These are phyloP conservation scores for Meiosimyza platycephala DNA, from an alignment of 2,888 invertebrate species.

Conservation along the genomic window DNA sequence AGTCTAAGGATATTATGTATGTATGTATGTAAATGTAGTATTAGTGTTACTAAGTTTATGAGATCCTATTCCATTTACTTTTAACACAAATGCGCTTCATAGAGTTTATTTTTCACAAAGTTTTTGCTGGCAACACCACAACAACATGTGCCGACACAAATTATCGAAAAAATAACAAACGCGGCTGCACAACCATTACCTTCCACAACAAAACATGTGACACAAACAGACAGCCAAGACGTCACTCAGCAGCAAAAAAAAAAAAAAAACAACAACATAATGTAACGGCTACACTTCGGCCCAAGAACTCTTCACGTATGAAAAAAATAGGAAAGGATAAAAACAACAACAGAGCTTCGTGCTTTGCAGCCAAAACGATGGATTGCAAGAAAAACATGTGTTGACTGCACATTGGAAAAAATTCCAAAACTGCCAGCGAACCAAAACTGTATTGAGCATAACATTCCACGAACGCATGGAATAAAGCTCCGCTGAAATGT, in stretches of 20 bases:
- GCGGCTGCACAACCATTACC: slow-evolving; percentile 50
- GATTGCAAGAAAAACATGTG: too few species aligned
- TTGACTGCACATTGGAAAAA: too few species aligned
- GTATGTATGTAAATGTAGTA: too few species aligned
- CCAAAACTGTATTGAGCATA: too few species aligned
- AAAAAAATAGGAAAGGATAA: too few species aligned
- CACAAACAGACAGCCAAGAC: slow-evolving; percentile 39
- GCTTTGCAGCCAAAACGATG: slow-evolving; percentile 8
- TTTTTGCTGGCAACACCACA: background rate
- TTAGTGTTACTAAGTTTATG: too few species aligned
- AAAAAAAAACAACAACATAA: slow-evolving; percentile 28
- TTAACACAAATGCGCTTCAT: too few species aligned
- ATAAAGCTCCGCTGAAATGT: too few species aligned
- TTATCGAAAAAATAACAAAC: background rate
- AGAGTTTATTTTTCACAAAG: background rate
- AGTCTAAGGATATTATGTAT: too few species aligned
- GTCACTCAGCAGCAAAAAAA: slow-evolving; percentile 19
- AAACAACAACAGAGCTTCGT: slow-evolving; percentile 26
- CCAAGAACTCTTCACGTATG: background rate
- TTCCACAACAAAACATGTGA: slow-evolving; percentile 52
- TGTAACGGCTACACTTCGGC: background rate
- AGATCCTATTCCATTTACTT: too few species aligned
- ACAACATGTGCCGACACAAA: background rate
- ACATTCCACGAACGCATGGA: too few species aligned
- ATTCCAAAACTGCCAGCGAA: too few species aligned